phyloP scores from a whole-genome alignment of 2,113 vertebrate genomes.

The Neofelis nebulosa region DNA sequence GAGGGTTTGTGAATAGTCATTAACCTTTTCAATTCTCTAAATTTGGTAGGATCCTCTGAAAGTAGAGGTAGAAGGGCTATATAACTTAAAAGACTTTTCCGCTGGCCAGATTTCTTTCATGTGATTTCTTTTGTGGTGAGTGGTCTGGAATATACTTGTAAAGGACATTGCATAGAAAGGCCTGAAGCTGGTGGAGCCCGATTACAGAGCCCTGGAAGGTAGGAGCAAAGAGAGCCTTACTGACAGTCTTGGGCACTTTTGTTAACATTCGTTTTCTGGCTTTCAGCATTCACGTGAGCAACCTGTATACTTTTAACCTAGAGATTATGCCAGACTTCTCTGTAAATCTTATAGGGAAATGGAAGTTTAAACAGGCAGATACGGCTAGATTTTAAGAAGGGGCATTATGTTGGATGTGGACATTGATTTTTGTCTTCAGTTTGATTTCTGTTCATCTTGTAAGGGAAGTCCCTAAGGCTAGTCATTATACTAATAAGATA shows the following conservation, averaged over 20 bases:
- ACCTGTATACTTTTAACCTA: neutral
- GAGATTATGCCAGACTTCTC: neutral
- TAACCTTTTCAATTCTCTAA: neutral
- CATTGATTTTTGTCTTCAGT: neutral
- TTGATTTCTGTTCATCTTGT: neutral
- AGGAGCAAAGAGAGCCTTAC: neutral
- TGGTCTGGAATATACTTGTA: neutral
- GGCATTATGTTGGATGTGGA: neutral
- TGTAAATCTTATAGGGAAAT: neutral
- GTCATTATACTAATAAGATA: neutral
- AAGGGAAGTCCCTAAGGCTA: neutral
- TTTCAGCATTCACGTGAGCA: neutral
- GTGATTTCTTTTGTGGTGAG: neutral
- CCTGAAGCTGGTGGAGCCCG: neutral
- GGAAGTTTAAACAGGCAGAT: neutral
- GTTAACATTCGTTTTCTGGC: neutral
- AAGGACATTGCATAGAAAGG: neutral
- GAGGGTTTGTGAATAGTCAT: neutral
- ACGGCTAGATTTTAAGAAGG: neutral
- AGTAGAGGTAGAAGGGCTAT: neutral
- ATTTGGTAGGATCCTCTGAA: neutral
- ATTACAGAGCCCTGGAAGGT: neutral
- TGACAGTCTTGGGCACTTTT: neutral
- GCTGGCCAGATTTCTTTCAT: neutral
- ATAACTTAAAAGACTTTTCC: neutral